Evolutionary conservation across 1,140 invertebrate species (phyloP).

Genomic region (Maniola jurtina): DNA sequence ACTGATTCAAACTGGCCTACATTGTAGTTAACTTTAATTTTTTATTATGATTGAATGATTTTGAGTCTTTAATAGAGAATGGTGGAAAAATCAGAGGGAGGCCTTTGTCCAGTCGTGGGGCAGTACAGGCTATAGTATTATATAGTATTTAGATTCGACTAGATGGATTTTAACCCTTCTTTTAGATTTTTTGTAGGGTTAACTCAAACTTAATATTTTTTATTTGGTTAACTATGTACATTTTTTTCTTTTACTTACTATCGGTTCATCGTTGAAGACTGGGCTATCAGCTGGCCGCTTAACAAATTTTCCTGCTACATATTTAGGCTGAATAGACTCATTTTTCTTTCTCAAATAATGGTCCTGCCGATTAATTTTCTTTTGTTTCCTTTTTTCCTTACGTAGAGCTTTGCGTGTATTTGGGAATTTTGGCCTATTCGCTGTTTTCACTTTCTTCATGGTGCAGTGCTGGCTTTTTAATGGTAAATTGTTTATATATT

Average conservation of each 20-base stretch:
- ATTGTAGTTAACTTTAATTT: no score
- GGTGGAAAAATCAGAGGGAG: no score
- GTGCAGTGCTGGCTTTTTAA: not conserved
- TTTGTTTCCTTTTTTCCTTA: conserved; percentile 62
- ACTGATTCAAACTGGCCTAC: not conserved
- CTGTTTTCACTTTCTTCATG: conserved; percentile 58
- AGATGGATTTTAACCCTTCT: no score
- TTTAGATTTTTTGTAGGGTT: no score
- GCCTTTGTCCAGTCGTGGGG: no score
- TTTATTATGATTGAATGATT: no score
- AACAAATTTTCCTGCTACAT: conserved; percentile 57
- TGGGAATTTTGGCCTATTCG: conserved; percentile 40
- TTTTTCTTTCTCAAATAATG: conserved; percentile 65
- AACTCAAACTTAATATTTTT: no score
- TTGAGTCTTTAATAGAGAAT: no score
- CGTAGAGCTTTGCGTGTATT: conserved; percentile 59
- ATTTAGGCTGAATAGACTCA: conserved; percentile 25
- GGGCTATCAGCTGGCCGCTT: conserved; percentile 46
- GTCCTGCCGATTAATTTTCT: conserved; percentile 60
- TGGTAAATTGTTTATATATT: not conserved
- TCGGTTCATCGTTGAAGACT: conserved; percentile 29
- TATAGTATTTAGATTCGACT: no score
- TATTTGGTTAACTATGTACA: no score
- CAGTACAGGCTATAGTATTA: no score
- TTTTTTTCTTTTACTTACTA: conserved; percentile 30